Base-by-base conservation (phyloP, 2,888 invertebrate species). In the Octodonta nipae region DNA sequence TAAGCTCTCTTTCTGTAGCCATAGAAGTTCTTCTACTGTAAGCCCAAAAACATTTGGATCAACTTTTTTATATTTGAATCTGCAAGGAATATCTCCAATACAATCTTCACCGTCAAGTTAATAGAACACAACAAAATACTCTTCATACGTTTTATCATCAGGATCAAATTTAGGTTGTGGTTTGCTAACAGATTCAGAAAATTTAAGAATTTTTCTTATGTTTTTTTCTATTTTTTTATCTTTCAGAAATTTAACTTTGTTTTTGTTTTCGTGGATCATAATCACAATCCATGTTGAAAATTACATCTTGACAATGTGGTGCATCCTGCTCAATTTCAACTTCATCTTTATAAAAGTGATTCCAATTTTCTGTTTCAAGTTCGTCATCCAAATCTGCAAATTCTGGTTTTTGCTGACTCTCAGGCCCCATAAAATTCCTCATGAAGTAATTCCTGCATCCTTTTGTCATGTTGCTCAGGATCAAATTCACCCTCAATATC, bases 51-150 rank as follows among this genome's bases (percentile, higher is more conserved):
- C 78, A 58, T 95, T 95, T 0, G 91, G 80, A 22, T 78, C 69
- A 0, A 86, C 91, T 56, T 85, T 73, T 15, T 91, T 70, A 55
- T 98, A 98, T 54, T 88, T 91, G 61, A 93, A 98, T 45, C 86
- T 68, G 37, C 91, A 92, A 0, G 89, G 89, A 45, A 83, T 60
- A 54, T 93, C 91, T 0, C 79, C 92, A 29, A 96, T 80, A 30
- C 93, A 74, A 60, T 96, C 96, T 55, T 96, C 96, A 58, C 85
- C 96, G 60, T 95, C 89, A 55, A 95, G 66, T 50, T 82, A 77
- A 55, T 95, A 95, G 58, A 93, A 95, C 60, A 95, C 92, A 50
- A 95, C 88, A 55, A 92, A 75, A 54, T 92, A 91, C 47, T 91
- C 71, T 16, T 79, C 74, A 59, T 87, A 92, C 0, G 78, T 78